Conservation (phyloP, 2,113 vertebrate genomes). For the Cygnus buccinator region DNA sequence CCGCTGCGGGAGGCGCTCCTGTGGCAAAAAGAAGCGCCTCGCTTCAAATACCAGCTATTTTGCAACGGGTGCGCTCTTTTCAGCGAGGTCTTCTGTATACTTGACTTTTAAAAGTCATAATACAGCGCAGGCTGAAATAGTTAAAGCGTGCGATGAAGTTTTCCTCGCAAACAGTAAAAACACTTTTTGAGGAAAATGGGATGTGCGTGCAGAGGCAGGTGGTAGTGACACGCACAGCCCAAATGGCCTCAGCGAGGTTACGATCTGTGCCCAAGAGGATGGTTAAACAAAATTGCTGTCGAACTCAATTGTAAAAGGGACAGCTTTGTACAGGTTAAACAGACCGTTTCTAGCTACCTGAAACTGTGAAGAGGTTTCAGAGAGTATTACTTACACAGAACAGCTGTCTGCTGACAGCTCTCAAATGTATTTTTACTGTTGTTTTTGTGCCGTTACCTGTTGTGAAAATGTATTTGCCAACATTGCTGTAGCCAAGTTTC, state of each 20-base stretch:
- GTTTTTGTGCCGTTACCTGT: not conserved
- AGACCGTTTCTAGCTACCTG: not conserved
- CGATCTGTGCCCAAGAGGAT: not conserved
- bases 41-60: not conserved
- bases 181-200: not conserved
- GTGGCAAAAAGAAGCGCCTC: not conserved
- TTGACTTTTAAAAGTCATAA: not conserved
- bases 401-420: fast-evolving
- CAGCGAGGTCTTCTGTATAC: not conserved
- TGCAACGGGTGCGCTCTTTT: not conserved
- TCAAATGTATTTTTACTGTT: not conserved
- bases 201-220: not conserved
- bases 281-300: not conserved
- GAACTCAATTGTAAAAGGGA: not conserved
- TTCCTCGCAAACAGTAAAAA: not conserved
- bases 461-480: not conserved
- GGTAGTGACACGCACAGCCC: not conserved
- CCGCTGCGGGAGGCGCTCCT: not conserved
- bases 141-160: not conserved
- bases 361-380: not conserved
- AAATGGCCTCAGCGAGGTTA: not conserved
- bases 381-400: not conserved
- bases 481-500: not conserved
- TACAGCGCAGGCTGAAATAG: not conserved
- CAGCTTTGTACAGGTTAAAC: not conserved